Evolutionary conservation across 2,888 invertebrate genomes (phyloP).

Genomic region (Alloscopus bannaensis): DNA sequence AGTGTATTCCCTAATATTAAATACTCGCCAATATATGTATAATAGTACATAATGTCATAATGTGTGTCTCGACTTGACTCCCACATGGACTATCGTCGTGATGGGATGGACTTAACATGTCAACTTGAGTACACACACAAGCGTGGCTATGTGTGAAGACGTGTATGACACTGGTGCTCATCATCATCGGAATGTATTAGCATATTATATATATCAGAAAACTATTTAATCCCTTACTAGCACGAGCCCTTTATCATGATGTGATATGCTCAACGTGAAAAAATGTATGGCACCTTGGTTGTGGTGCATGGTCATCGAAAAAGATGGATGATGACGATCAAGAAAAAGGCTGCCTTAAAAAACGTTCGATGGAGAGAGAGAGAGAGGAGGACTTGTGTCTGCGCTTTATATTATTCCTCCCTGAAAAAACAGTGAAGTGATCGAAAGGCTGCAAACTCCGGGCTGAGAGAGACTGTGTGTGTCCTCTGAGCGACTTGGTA

Average conservation of each 20-base stretch:
- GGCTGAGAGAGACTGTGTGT: conserved; percentile 25
- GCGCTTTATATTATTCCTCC: not conserved
- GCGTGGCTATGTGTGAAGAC: too few relatives aligned
- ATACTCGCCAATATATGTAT: conserved; percentile 7
- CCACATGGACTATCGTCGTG: too few relatives aligned
- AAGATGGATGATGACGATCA: not conserved
- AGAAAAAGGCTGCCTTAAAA: not conserved
- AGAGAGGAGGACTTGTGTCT: not conserved
- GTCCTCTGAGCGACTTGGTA: conserved; percentile 67
- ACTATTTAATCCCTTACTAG: not conserved
- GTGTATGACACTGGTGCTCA: not conserved
- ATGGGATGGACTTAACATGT: not conserved
- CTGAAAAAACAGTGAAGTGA: conserved; percentile 7
- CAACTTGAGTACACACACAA: not conserved
- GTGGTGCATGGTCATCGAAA: conserved; percentile 37
- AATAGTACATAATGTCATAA: too few relatives aligned
- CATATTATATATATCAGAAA: not conserved
- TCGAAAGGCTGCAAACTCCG: not conserved
- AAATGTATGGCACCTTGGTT: not conserved
- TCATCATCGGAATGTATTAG: not conserved
- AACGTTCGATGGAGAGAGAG: not conserved
- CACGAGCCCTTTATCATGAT: not conserved
- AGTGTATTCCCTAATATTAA: too few relatives aligned
- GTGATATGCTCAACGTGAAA: not conserved
- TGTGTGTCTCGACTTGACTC: not conserved